Conservation (phyloP, 2,113 vertebrate genomes). For the Mus spicilegus region DNA sequence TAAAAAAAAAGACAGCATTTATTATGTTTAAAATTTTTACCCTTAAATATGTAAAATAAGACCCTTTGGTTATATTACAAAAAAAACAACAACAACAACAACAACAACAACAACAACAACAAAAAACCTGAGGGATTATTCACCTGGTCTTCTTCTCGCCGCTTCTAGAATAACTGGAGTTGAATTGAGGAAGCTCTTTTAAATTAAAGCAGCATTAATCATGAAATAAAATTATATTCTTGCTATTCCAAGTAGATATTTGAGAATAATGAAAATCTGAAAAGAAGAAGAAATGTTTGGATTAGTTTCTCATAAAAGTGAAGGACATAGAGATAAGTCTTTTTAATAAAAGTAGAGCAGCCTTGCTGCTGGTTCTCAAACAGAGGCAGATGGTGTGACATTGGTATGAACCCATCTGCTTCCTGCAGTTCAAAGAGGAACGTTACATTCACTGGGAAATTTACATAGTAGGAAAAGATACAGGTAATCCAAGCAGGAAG, state of each 20-base stretch:
- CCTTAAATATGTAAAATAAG: conserved; percentile 17
- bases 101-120: background rate
- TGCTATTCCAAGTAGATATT: conserved; percentile 62
- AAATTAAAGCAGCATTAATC: conserved; percentile 54
- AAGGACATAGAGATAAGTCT: conserved; percentile 66
- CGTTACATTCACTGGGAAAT: conserved; percentile 25
- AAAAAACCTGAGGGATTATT: background rate
- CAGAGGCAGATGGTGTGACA: conserved; percentile 41
- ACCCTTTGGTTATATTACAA: conserved; percentile 17
- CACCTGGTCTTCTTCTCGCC: conserved; percentile 4
- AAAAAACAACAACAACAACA: background rate
- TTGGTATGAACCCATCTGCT: background rate
- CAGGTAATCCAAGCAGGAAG: conserved; percentile 39
- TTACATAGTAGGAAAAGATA: conserved; percentile 58
- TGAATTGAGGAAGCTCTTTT: conserved; percentile 38
- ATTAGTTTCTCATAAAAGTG: conserved; percentile 63
- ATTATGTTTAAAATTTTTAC: conserved; percentile 10
- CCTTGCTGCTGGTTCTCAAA: conserved; percentile 47
- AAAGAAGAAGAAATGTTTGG: conserved; percentile 61
- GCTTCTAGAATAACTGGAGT: conserved; percentile 44
- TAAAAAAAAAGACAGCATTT: background rate
- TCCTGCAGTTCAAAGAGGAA: conserved; percentile 31
- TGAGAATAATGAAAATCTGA: conserved; percentile 71
- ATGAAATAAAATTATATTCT: conserved; percentile 71
- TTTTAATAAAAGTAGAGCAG: conserved; percentile 71